Evolutionary conservation across 2,888 invertebrate species (phyloP), one percentile per base, ranked within the genome.

Genomic region (Artemia sinica): DNA sequence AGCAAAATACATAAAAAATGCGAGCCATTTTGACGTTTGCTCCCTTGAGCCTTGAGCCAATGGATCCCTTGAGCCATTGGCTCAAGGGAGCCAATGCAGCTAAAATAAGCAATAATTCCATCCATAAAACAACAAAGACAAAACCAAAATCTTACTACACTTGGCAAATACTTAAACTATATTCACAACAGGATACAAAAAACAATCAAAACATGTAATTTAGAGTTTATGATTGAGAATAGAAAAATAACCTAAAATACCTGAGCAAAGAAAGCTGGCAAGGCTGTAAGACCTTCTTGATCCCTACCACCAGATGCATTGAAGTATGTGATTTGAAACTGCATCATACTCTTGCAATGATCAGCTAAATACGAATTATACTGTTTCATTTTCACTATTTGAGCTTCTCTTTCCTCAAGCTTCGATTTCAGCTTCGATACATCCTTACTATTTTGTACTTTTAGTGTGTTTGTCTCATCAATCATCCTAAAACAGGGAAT

Each of bases 331-430:
- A 58, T 8, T 18, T 58, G 58, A 58, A 58, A 58, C 10, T 58
- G 58, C 58, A 58, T 58, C 58, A 58, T 58, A 10, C 58, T 58
- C 18, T 58, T 58, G 58, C 58, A 58, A 58, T 58, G 58, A 9
- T 58, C 58, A 8, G 58, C 8, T 14, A 58, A 18, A 58, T 58
- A 58, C n/a, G 58, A n/a, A 18, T 58, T 58, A 18, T 58, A 58
- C 10, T 58, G 8, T 58, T 58, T 58, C 14, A 58, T n/a, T 58
- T 58, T 58, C 14, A 10, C 58, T 9, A 58, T 58, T 18, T 58
- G 58, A 14, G n/a, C 18, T n/a, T 58, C 58, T n/a, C 58, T n/a
- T 18, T 58, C 58, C n/a, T n/a, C n/a, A 58, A 58, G 8, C 18
- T 58, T n/a, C n/a, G 58, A n/a, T 58, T 58, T 58, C 14, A 14